phyloP scores from a whole-genome alignment of 2,888 invertebrate genomes.

The Phyllotreta cruciferae region DNA sequence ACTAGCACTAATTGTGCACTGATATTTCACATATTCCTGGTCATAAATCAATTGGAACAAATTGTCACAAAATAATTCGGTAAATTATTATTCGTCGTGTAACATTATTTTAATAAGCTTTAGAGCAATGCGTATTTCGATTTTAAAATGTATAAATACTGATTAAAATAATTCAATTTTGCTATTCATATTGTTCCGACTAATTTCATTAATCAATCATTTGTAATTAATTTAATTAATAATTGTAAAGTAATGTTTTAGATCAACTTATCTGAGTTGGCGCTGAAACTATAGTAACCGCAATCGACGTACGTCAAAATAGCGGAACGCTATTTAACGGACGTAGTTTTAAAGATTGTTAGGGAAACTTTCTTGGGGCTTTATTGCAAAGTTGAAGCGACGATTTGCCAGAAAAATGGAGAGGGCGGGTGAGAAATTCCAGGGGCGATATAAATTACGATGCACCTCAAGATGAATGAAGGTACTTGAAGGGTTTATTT shows the following conservation, averaged over 20 bases:
- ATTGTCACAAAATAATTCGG: constrained; percentile 11
- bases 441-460: constrained; percentile 35
- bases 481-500: constrained; percentile 41
- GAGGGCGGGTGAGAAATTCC: constrained; percentile 18
- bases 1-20: not conserved
- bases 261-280: too few species aligned
- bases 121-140: not conserved
- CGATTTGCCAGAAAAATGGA: constrained; percentile 9
- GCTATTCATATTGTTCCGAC: not conserved
- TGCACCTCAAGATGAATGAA: constrained; percentile 43
- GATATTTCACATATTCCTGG: not conserved
- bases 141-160: constrained; percentile 3
- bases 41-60: not conserved
- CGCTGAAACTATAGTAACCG: too few species aligned
- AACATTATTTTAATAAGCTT: constrained; percentile 1
- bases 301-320: too few species aligned
- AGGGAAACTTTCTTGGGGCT: not conserved
- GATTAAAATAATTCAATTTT: constrained; percentile 9
- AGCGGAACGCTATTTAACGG: not conserved
- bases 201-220: too few species aligned
- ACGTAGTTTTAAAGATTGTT: too few species aligned
- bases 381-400: too few species aligned
- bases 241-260: too few species aligned
- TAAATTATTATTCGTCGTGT: not conserved
- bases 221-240: too few species aligned